A percentile compares a stretch with the other conserved stretches of the same genome.
phyloP scores from a whole-genome alignment of 2,888 invertebrate genomes.

The Lampropteryx suffumata region DNA sequence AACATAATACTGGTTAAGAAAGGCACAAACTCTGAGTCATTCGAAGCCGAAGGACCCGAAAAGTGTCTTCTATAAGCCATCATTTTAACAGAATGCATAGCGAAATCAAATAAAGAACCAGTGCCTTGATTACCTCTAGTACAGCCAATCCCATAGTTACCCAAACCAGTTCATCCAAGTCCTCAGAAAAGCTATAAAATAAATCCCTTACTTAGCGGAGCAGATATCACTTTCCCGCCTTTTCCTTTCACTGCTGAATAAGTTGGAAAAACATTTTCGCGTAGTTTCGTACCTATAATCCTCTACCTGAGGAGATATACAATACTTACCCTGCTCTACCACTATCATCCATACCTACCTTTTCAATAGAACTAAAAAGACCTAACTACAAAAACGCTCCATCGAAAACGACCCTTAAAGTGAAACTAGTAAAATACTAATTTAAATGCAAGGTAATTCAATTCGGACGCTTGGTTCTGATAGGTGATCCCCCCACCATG shows the following conservation, averaged over 20 bases:
- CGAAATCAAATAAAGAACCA: not conserved
- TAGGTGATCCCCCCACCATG: slow-evolving; percentile 69
- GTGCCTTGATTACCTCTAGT: slow-evolving; percentile 1
- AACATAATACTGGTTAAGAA: too few relatives aligned
- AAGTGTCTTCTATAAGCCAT: too few relatives aligned
- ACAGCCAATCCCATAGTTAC: slow-evolving; percentile 4
- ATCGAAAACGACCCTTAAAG: slow-evolving; percentile 27
- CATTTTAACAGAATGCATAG: too few relatives aligned
- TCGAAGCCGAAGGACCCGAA: too few relatives aligned
- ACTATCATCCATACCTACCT: slow-evolving; percentile 80
- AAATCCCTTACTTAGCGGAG: slow-evolving; percentile 38
- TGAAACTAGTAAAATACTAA: slow-evolving; percentile 14
- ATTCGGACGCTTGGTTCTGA: slow-evolving; percentile 47
- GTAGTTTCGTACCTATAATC: slow-evolving; percentile 73
- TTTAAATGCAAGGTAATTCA: slow-evolving; percentile 28
- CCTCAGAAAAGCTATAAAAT: slow-evolving; percentile 27
- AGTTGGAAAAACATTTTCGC: slow-evolving; percentile 80
- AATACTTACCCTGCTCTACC: slow-evolving; percentile 75
- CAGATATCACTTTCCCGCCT: slow-evolving; percentile 72
- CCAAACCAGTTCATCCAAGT: slow-evolving; percentile 20
- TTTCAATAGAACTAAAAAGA: slow-evolving; percentile 27
- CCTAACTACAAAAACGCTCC: slow-evolving; percentile 25
- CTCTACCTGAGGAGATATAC: slow-evolving; percentile 80
- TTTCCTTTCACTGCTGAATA: slow-evolving; percentile 78
- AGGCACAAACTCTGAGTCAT: too few relatives aligned